Evolutionary conservation across 1,140 invertebrate genomes (phyloP).

Genomic region (Forficula auricularia): DNA sequence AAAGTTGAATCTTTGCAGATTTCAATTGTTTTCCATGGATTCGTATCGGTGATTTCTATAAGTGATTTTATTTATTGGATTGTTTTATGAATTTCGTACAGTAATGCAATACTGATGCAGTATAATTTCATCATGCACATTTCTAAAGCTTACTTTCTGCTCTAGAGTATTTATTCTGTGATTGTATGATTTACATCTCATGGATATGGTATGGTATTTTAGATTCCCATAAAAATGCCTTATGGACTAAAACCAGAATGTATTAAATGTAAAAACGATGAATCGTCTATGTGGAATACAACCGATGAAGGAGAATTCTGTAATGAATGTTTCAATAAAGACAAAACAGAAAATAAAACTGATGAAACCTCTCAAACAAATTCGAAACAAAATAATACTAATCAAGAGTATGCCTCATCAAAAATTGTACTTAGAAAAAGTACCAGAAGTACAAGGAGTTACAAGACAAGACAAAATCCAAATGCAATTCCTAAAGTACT

Average conservation of each 20-base stretch:
- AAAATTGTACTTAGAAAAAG: conserved; percentile 32
- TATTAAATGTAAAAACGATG: conserved; percentile 35
- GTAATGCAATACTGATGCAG: no score
- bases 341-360: conserved; percentile 23
- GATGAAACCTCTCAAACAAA: conserved; percentile 24
- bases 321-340: conserved; percentile 34
- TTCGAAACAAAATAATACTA: conserved; percentile 17
- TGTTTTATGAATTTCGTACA: no score
- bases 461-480: conserved; percentile 28
- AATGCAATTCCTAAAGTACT: conserved; percentile 25
- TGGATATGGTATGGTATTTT: no score
- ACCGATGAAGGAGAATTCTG: conserved; percentile 40
- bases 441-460: conserved; percentile 34
- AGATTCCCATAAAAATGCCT: conserved; percentile 40
- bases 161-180: no score
- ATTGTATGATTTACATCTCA: no score
- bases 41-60: no score
- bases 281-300: conserved; percentile 43
- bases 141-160: no score
- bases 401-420: conserved; percentile 11
- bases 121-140: no score
- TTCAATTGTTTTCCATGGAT: no score
- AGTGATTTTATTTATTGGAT: no score
- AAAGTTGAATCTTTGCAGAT: no score
- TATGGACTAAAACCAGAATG: conserved; percentile 41